Base-by-base conservation (phyloP, 2,797 vertebrate genomes). In the Cercopithecus hamlyni region DNA sequence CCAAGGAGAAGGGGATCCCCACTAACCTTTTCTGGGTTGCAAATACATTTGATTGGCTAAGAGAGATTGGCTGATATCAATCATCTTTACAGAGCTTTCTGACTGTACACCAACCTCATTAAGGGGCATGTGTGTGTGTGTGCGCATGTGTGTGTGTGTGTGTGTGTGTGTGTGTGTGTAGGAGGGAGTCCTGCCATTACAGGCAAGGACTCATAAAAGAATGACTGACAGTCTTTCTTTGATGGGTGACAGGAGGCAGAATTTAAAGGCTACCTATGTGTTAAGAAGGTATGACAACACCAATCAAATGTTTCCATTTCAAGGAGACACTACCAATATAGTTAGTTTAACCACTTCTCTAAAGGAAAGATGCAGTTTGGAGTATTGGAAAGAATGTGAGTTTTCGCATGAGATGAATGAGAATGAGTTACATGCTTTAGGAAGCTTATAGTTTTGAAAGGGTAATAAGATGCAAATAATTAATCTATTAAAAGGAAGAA, bases 401-500 rank as follows among this genome's bases (percentile, higher is more conserved):
- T 24, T 79, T 67, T 75, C 61, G 85, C 76, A 24, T 39, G 41
- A 19, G 57, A 82, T 77, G 26, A 73, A 43, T 77, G 90, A 96
- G 75, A 77, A 50, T 89, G 55, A 9, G 50, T 96, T 77, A 26
- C 57, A 27, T 50, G 58, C 67, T 85, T 88, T 83, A n/a, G 77
- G 48, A 90, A 93, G 67, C 76, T 48, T 90, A n/a, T 7, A 27
- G 27, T 82, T 77, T 90, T 83, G 39, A 79, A 96, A 67, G 57
- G 48, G 52, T 50, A 67, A 86, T 90, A 70, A 83, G 52, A 88
- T 20, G 61, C 11, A 73, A 90, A 79, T 55, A 90, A 88, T 85
- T 33, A 80, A 93, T 85, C n/a, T 88, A 52, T 82, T 88, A 85
- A 73, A 73, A 90, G 55, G 24, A 41, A 92, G 41, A 86, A 73